Evolutionary conservation across 2,797 vertebrate species (phyloP).

Genomic region (Neosilurus hyrtlii): DNA sequence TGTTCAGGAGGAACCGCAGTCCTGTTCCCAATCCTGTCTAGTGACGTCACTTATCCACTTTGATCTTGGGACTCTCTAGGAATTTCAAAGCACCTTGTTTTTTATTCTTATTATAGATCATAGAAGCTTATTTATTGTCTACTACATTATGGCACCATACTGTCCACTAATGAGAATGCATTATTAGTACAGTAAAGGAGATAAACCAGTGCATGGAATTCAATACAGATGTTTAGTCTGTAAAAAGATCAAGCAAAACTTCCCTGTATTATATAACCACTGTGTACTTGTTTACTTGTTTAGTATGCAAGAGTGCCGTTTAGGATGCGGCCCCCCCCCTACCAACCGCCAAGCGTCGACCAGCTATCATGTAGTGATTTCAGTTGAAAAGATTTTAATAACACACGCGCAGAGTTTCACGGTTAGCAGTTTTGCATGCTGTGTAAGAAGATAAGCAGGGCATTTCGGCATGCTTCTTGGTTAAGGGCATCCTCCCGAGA

Average conservation of each 20-base stretch:
- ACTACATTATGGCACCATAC: too few species aligned
- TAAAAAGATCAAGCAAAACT: neutral
- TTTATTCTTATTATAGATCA: neutral
- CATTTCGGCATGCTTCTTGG: neutral
- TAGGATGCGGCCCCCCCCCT: neutral
- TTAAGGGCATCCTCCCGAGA: neutral
- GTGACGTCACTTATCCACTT: constrained; percentile 29
- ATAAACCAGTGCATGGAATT: neutral
- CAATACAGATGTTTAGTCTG: neutral
- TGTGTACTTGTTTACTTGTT: neutral
- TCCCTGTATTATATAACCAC: neutral
- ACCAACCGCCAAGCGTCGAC: neutral
- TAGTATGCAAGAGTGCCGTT: neutral
- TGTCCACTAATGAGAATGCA: neutral
- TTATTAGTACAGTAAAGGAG: neutral
- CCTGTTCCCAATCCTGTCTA: constrained; percentile 19
- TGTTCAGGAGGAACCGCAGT: constrained; percentile 30
- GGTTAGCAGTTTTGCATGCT: constrained; percentile 1
- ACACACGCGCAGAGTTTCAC: neutral
- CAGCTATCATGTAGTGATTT: neutral
- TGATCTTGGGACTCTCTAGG: neutral
- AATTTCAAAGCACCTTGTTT: neutral
- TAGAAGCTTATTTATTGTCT: neutral
- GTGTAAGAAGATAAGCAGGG: neutral
- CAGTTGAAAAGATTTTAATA: neutral